Percentiles rank a stretch among this genome's conserved stretches.
phyloP scores from a whole-genome alignment of 2,888 invertebrate genomes.

The Dendrolimus pini region DNA sequence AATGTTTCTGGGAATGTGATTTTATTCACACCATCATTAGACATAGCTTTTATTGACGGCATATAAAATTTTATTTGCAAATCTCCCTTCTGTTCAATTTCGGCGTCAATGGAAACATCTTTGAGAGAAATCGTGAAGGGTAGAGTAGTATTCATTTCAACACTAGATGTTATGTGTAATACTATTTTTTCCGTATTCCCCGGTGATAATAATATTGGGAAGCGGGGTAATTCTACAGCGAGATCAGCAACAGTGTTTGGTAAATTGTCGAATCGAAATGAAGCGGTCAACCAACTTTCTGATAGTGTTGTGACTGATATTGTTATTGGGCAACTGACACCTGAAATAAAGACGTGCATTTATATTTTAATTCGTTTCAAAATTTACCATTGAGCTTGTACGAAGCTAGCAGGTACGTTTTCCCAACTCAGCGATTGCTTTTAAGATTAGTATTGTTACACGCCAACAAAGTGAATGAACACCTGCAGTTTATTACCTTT shows the following conservation, averaged over 20 bases:
- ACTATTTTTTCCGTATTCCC: slow-evolving; percentile 49
- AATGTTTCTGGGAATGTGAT: slow-evolving; percentile 43
- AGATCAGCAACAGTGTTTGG: slow-evolving; percentile 36
- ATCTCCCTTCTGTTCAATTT: slow-evolving; percentile 39
- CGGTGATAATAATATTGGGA: slow-evolving; percentile 52
- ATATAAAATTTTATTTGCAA: slow-evolving; percentile 46
- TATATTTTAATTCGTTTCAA: slow-evolving; percentile 1
- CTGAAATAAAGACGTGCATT: slow-evolving; percentile 26
- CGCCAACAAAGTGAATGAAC: too few relatives aligned
- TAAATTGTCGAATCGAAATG: slow-evolving; percentile 41
- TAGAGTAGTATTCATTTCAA: slow-evolving; percentile 38
- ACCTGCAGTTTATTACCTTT: too few relatives aligned
- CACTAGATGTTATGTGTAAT: slow-evolving; percentile 45
- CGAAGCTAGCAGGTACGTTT: too few relatives aligned
- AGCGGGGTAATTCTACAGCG: slow-evolving; percentile 49
- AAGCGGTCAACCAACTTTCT: slow-evolving; percentile 59
- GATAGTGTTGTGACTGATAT: slow-evolving; percentile 45
- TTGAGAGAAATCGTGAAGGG: slow-evolving; percentile 43
- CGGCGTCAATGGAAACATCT: slow-evolving; percentile 49
- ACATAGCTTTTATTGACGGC: slow-evolving; percentile 57
- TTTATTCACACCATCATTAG: slow-evolving; percentile 53
- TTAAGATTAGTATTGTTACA: too few relatives aligned
- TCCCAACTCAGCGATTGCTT: too few relatives aligned
- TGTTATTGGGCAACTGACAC: slow-evolving; percentile 37
- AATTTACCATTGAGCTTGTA: not conserved